Evolutionary conservation across 2,113 vertebrate species (phyloP), one percentile per base, ranked within the genome.

Genomic region (Regulus satrapa): DNA sequence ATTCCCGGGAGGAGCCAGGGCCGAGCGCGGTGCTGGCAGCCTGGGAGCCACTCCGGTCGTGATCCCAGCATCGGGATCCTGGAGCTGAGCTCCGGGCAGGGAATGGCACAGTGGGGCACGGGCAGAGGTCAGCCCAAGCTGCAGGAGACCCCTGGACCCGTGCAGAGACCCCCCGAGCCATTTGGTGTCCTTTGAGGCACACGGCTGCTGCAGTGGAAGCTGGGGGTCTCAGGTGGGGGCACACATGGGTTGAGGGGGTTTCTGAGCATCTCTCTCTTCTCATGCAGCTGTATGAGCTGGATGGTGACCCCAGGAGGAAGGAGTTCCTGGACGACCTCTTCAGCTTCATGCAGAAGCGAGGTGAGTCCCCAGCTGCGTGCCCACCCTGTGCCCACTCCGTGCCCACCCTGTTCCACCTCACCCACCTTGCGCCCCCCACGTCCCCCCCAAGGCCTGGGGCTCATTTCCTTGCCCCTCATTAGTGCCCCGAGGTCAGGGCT

Each of bases 291-390:
- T 99, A 99, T 8, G 99, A 99, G 98, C 98, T 99, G 85, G 99
- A 99, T 2, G 98, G 98, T 8, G 99, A 99, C 95, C 99, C 99
- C 66, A 99, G 99, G 95, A 98, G 99, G 92, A 99, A 99, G 88
- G 99, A 99, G 96, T 99, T 99, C 94, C 97, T 99, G 89, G 99
- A 99, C 0, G 99, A 99, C 92, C 97, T 99, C 73, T 99, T 99
- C 98, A 99, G 98, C 97, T 99, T 99, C 97, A 99, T 99, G 99
- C 99, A 99, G 96, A 99, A 99, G 91, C 97, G 99, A 98, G 99
- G 99, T 99, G 97, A 95, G 98, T 64, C 24, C 52, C 24, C 21
- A 31, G 45, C 54, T 68, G 8, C 0, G 0, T 0, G 2, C 21
- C 26, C 45, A 67, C 43, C 20, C 16, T 48, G 12, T 61, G 18